Base-by-base conservation (phyloP, 2,888 invertebrate genomes). In the Eurytoma californica region DNA sequence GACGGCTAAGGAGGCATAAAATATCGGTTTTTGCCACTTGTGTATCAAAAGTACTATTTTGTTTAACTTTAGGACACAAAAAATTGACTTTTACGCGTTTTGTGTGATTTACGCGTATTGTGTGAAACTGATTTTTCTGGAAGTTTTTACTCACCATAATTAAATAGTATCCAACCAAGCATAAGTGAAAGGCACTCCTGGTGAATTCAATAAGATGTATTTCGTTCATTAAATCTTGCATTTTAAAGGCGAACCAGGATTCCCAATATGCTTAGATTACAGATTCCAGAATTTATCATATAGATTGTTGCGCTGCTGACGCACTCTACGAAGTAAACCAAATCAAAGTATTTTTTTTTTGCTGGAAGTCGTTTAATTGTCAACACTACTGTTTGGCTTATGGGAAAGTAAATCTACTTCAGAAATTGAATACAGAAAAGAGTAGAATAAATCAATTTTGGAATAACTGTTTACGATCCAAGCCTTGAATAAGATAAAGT, bases 271-370 rank as follows among this genome's bases (percentile, higher is more conserved):
- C 83, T 84, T 3, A 87, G 49, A 3, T 85, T 83, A 53, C 84
- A 86, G 3, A 83, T 76, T 3, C 81, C 83, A 1, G 73, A 63
- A 0, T 84, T 83, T 18, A 85, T 30, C 30, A 30, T 3, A 85
- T 82, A 66, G 83, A 83, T 58, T 82, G 87, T 72, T 24, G 83
- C 82, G 5, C 85, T 86, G 24, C 83, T 82, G 3, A 84, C 61
- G 72, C 82, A 83, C 4, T 88, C 86, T 3, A 84, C 39, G 0
- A 65, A 20, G 18, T 83, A 85, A 3, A 86, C 68, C 0, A 87
- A 81, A 30, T 86, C 84, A 72, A 86, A 87, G n/a, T 78, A 55
- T 0, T 84, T 85, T 16, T 85, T 16, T 76, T 83, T 5, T 28
- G 67, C 13, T 84, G 82, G 5, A 63, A 65, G 14, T 28, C 2